Evolutionary conservation across 2,797 vertebrate species (phyloP), one percentile per base, ranked within the genome.

Genomic region (Manis crassicaudata): DNA sequence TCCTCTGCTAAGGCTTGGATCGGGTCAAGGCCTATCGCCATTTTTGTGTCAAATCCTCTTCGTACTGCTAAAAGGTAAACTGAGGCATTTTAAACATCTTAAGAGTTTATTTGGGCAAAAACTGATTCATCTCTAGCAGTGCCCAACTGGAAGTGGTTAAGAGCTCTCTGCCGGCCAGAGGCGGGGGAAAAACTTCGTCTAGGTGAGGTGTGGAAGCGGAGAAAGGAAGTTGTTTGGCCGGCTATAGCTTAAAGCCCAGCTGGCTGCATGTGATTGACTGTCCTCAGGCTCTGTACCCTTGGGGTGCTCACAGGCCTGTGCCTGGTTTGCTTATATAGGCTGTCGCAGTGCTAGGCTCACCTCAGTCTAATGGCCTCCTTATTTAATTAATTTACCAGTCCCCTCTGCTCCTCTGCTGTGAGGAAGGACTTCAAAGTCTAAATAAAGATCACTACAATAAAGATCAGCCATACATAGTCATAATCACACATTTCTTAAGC

Each of bases 31-130:
- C 65, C 73, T 46, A 4, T 88, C 27, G 27, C 72, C 23, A 84
- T 79, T 89, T 92, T 72, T 92, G 4, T 58, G 32, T 46, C 52
- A 75, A 10, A 77, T 58, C 88, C 79, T 95, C 50, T 75, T 89
- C 7, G 12, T 62, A 32, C 54, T 90, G 17, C 56, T 72, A 81
- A 86, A 76, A 81, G 58, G 37, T 58, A 95, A 58, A 65, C 20
- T 43, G 65, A 72, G 58, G 75, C 73, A 80, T 56, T 29, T 73
- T 81, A 73, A 73, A 72, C 37, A 2, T 72, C 80, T 73, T 20
- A 52, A 73, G 43, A 77, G 62, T 92, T 81, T 83, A 25, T 40
- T 58, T 81, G 60, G 46, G 67, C 40, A 52, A 40, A 86, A 67
- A 25, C 50, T 2, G 13, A 23, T 32, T 60, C 35, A 14, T 58